Conservation (phyloP, 1,140 invertebrate genomes). For the Heliothis subflexa region DNA sequence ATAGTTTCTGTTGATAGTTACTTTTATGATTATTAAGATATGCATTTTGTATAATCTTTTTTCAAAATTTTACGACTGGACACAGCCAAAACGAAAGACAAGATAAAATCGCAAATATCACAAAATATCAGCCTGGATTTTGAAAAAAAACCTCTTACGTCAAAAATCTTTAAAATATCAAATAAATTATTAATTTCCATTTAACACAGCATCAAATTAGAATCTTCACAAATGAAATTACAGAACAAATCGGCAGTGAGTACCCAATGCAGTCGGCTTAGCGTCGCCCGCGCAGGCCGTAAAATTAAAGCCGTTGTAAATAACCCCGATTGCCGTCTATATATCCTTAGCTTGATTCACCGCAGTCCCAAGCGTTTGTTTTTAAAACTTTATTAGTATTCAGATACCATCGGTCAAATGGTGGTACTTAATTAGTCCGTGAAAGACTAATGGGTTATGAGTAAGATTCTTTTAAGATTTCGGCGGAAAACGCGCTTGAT, state of each 20-base stretch:
- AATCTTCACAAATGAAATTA: neutral
- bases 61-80: too few relatives aligned
- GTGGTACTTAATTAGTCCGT: conserved; percentile 46
- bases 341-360: conserved; percentile 61
- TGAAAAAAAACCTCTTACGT: too few relatives aligned
- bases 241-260: conserved; percentile 3
- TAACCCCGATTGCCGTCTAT: conserved; percentile 66
- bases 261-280: neutral
- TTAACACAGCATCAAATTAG: neutral
- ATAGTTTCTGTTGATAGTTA: too few relatives aligned
- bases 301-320: conserved; percentile 65
- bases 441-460: conserved; percentile 3
- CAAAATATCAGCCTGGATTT: too few relatives aligned
- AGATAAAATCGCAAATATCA: too few relatives aligned
- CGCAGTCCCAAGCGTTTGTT: conserved; percentile 47
- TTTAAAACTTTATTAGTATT: conserved; percentile 47
- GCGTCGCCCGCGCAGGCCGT: neutral
- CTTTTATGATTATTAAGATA: too few relatives aligned
- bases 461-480: conserved; percentile 13
- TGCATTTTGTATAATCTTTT: too few relatives aligned
- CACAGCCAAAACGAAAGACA: too few relatives aligned
- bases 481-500: neutral
- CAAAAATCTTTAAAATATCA: too few relatives aligned
- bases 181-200: too few relatives aligned
- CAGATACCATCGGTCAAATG: conserved; percentile 46